A percentile compares a stretch with the other conserved stretches of the same genome.
Conservation (phyloP, 53 echinoderm and acorn worm genomes). For the Temnopleurus reevesii region DNA sequence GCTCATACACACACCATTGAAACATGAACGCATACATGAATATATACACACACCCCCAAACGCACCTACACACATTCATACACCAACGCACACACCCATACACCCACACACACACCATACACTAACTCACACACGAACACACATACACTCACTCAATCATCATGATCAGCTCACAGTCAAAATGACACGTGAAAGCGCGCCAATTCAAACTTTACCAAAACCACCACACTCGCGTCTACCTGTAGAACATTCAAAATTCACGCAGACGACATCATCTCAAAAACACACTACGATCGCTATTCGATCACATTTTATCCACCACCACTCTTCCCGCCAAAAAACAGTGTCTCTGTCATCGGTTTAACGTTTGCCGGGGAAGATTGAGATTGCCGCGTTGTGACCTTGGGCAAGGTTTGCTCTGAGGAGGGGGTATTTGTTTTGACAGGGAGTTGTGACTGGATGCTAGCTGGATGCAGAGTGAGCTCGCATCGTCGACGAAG, state of each 20-base stretch:
- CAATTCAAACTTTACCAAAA: not conserved
- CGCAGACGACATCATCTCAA: not conserved
- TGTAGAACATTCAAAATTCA: constrained; percentile 19
- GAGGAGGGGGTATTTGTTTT: constrained; percentile 32
- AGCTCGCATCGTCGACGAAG: not conserved
- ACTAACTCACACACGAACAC: not conserved
- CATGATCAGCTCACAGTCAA: no score
- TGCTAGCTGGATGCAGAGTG: not conserved
- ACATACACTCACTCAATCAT: not conserved
- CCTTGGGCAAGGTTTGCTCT: constrained; percentile 3
- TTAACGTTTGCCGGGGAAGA: constrained; percentile 3
- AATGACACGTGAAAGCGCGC: no score
- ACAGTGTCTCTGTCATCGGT: not conserved
- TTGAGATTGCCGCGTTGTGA: not conserved
- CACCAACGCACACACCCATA: not conserved
- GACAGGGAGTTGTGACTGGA: not conserved
- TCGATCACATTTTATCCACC: not conserved
- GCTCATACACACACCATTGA: no score
- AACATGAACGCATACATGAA: no score
- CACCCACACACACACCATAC: not conserved
- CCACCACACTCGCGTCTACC: not conserved
- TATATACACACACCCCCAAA: no score
- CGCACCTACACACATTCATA: not conserved
- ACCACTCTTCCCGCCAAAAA: not conserved
- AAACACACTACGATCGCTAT: not conserved